These are phyloP conservation scores for Bambusicola thoracicus DNA, from an alignment of 2,113 vertebrate genomes.

Conservation along the genomic window DNA sequence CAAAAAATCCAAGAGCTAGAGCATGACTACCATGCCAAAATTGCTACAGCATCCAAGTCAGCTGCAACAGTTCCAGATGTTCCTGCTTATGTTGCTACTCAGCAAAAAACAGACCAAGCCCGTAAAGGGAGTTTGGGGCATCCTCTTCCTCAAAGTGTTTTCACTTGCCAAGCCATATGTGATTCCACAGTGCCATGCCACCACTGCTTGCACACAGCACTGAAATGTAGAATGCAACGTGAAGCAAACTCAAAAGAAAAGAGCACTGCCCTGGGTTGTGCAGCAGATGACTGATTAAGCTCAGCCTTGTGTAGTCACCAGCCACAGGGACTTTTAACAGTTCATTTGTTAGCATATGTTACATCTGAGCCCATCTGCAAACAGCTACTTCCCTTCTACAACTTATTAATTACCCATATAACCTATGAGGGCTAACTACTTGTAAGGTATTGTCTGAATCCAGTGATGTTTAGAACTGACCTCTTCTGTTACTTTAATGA, in stretches of 20 bases:
- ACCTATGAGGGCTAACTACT: neutral
- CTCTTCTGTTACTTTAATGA: neutral
- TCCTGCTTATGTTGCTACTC: neutral
- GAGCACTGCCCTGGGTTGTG: neutral
- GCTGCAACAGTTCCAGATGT: neutral
- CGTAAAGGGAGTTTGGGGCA: neutral
- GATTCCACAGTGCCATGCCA: neutral
- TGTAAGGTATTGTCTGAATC: neutral
- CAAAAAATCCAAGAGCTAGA: neutral
- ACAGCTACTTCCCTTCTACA: neutral
- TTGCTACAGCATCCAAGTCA: neutral
- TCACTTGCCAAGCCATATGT: neutral
- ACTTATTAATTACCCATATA: neutral
- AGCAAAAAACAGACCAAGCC: neutral
- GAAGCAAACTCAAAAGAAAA: rapidly evolving
- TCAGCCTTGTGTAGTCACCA: neutral
- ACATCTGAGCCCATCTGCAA: neutral
- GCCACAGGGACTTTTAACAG: neutral
- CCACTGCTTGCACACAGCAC: neutral
- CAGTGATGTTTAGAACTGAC: neutral
- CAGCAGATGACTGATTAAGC: neutral
- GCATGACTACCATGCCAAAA: neutral
- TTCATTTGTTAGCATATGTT: neutral
- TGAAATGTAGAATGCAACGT: neutral
- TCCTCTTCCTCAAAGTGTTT: neutral